Conservation (phyloP, 2,888 invertebrate genomes). For the Argyra leucocephala region DNA sequence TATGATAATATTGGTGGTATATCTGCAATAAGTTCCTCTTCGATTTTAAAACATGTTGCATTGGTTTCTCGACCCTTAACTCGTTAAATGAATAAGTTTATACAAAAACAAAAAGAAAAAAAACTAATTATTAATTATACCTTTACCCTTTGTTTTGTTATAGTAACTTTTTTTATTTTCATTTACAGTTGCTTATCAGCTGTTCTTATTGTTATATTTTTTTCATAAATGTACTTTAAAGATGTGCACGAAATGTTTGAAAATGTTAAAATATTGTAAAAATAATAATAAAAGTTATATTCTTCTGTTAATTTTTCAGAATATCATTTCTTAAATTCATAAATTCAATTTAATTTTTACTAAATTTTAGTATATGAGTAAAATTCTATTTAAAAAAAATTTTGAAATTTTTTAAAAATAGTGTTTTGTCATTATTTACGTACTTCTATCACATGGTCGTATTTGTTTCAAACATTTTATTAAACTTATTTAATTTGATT, state of each 20-base stretch:
- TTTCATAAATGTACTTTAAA: not conserved
- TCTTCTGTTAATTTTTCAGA: too few species aligned
- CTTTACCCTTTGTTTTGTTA: not conserved
- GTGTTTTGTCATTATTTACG: too few species aligned
- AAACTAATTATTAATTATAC: not conserved
- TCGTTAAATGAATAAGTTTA: slow-evolving; percentile 27
- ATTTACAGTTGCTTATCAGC: not conserved
- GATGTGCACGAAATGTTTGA: not conserved
- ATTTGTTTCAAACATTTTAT: too few species aligned
- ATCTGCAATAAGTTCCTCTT: slow-evolving; percentile 27
- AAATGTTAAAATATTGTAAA: too few species aligned
- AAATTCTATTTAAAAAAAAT: too few species aligned
- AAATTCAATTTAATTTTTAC: too few species aligned
- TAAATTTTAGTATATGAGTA: too few species aligned
- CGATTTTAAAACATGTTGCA: slow-evolving; percentile 34
- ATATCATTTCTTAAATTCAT: too few species aligned
- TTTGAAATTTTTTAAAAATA: too few species aligned
- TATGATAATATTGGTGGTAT: slow-evolving; percentile 18
- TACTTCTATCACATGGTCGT: too few species aligned
- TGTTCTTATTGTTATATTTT: not conserved
- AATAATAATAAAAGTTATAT: too few species aligned
- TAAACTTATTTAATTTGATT: too few species aligned
- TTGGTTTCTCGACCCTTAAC: slow-evolving; percentile 35
- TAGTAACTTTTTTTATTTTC: not conserved
- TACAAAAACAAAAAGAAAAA: not conserved